These are phyloP conservation scores for Aix galericulata DNA, from an alignment of 2,113 vertebrate genomes.

Conservation along the genomic window DNA sequence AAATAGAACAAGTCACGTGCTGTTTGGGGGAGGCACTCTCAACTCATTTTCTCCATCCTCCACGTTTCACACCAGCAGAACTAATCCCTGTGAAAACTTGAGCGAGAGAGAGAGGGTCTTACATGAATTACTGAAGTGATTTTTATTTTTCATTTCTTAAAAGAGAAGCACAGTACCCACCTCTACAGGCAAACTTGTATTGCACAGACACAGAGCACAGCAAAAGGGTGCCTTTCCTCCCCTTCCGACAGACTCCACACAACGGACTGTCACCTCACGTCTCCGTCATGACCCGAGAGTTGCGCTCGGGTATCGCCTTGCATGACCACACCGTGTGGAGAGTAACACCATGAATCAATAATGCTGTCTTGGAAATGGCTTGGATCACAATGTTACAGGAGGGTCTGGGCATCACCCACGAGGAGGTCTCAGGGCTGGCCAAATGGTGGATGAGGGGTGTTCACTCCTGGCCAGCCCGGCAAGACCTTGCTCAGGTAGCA, in stretches of 20 bases:
- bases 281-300: background rate
- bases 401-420: constrained; percentile 50
- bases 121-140: background rate
- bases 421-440: constrained; percentile 57
- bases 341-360: constrained; percentile 62
- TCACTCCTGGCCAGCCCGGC: constrained; percentile 35
- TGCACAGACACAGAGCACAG: background rate
- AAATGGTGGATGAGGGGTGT: constrained; percentile 58
- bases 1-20: constrained; percentile 44
- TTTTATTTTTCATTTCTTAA: constrained; percentile 19
- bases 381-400: constrained; percentile 64
- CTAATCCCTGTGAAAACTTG: constrained; percentile 47
- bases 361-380: constrained; percentile 62
- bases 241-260: background rate
- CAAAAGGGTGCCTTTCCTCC: background rate
- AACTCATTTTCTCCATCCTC: background rate
- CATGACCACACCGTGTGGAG: background rate
- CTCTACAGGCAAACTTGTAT: rapidly evolving
- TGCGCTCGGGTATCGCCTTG: background rate
- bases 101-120: background rate
- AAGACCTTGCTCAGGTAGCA: constrained; percentile 54
- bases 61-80: constrained; percentile 55
- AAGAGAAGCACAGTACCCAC: rapidly evolving
- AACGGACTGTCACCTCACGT: background rate
- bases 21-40: background rate